phyloP scores from a whole-genome alignment of 2,888 invertebrate genomes.

The Doris montereyensis region DNA sequence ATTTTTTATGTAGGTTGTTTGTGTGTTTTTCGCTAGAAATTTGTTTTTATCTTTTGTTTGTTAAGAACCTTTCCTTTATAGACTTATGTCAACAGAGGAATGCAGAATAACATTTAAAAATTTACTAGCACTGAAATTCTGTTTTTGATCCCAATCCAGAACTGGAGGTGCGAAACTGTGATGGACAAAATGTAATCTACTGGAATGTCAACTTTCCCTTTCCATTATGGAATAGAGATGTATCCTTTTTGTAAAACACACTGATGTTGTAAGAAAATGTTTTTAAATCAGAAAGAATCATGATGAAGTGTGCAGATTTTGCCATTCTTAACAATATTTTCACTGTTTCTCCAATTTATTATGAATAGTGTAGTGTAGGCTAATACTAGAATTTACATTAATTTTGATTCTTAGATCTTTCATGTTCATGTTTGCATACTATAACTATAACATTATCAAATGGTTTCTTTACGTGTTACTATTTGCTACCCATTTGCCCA shows the following conservation, averaged over 20 bases:
- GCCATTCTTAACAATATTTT: too few species aligned
- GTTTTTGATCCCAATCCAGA: too few species aligned
- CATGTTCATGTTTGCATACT: not conserved
- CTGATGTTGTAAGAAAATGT: too few species aligned
- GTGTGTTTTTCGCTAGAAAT: too few species aligned
- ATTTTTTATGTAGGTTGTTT: too few species aligned
- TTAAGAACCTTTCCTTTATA: not conserved
- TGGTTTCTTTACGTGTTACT: not conserved
- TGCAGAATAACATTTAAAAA: not conserved
- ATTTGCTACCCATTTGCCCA: too few species aligned
- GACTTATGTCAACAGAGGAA: not conserved
- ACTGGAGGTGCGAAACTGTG: conserved; percentile 57
- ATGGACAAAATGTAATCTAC: conserved; percentile 62
- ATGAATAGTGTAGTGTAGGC: too few species aligned
- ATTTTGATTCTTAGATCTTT: too few species aligned
- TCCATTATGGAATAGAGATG: conserved; percentile 71
- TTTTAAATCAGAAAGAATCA: not conserved
- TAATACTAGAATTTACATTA: too few species aligned
- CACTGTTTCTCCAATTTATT: too few species aligned
- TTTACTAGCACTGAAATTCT: too few species aligned
- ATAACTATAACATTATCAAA: not conserved
- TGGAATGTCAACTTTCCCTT: conserved; percentile 71
- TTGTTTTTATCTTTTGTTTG: not conserved
- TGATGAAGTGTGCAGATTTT: too few species aligned
- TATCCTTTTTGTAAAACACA: conserved; percentile 68